Base-by-base conservation (phyloP, 2,113 vertebrate species). In the Ptyas mucosa region DNA sequence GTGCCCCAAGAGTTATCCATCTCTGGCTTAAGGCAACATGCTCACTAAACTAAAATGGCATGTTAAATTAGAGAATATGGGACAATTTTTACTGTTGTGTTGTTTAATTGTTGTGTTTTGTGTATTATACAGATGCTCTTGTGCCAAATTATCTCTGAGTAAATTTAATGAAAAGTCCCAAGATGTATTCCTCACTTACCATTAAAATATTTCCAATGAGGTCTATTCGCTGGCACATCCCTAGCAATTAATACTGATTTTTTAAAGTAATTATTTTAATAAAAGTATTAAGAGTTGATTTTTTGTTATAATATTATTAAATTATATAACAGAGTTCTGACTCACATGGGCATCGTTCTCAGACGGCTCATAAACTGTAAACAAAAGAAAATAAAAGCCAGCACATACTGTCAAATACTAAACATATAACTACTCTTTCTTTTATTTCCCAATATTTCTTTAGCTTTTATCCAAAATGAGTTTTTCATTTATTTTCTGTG, bases 381-480 rank as follows among this genome's bases (percentile, higher is more conserved):
- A 57, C 46, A 39, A n/a, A 29, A 53, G 21, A n/a, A 51, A 89
- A 53, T 18, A n/a, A 53, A 91, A 43, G 4, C 9, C 12, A 64
- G 29, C n/a, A 53, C 52, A 29, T 69, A 46, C 8, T 43, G 3
- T 9, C 23, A 43, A 43, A 51, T 75, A 8, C 58, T 88, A 69
- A 85, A 91, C 85, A 90, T 9, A 18, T 85, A 18, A 39, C 75
- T 88, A 20, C 14, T 43, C 8, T 88, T 87, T 64, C 20, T 51
- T 46, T 23, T 92, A 29, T 81, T 85, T 89, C 24, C 39, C 34
- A 92, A 43, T 46, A 49, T 89, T 89, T 92, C 24, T 92, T 92
- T 64, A 81, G 64, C 39, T 64, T 92, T 69, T 75, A 87, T 89
- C 51, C 3, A 1, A 91, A 87, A 43, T 61, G 53, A 55, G 55